A percentile compares a stretch with the other conserved stretches of the same genome.
Evolutionary conservation across 2,113 vertebrate species (phyloP).

Genomic region (Lamprotornis superbus): DNA sequence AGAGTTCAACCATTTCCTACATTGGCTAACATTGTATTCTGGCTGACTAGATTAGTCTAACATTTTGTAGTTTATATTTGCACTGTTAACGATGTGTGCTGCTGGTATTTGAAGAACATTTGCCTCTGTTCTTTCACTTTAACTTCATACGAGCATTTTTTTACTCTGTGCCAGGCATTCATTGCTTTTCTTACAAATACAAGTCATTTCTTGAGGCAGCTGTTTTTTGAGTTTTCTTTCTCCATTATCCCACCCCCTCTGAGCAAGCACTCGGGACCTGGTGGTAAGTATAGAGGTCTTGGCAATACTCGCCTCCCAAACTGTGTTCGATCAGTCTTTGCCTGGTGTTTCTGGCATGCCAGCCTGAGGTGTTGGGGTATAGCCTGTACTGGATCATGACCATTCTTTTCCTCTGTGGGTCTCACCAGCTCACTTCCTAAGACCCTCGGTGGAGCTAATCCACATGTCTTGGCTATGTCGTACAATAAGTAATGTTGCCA

Average conservation of each 20-base stretch:
- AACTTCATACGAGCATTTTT: constrained; percentile 73
- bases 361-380: constrained; percentile 71
- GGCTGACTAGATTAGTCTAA: constrained; percentile 75
- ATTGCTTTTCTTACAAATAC: constrained; percentile 78
- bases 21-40: constrained; percentile 74
- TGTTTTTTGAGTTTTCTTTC: constrained; percentile 77
- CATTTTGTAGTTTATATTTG: constrained; percentile 75
- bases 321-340: constrained; percentile 73
- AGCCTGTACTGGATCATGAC: constrained; percentile 70
- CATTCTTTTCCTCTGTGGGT: constrained; percentile 71
- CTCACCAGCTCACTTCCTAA: constrained; percentile 59
- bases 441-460: constrained; percentile 66
- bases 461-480: constrained; percentile 66
- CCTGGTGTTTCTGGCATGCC: constrained; percentile 77
- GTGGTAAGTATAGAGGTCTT: constrained; percentile 73
- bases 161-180: constrained; percentile 75
- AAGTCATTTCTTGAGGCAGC: constrained; percentile 76
- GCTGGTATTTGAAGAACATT: constrained; percentile 75
- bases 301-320: constrained; percentile 69
- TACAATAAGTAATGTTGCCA: constrained; percentile 68
- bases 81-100: constrained; percentile 75
- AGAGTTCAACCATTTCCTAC: constrained; percentile 72
- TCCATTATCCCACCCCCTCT: constrained; percentile 63
- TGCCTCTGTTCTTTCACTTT: constrained; percentile 74
- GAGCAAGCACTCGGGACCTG: constrained; percentile 66